Conservation (phyloP, 2,888 invertebrate genomes). For the Vanessa cardui region DNA sequence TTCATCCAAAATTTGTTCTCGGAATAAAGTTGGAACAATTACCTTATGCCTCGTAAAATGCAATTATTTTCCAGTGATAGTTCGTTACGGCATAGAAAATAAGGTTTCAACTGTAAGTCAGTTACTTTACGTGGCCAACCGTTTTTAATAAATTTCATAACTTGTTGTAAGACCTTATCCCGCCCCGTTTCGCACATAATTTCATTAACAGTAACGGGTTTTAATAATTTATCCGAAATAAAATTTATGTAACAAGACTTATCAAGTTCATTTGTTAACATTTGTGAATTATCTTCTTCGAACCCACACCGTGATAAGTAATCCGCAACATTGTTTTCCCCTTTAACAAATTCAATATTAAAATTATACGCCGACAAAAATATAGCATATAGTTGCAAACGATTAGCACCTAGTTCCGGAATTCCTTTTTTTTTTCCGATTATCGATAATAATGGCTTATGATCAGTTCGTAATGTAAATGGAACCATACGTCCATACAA, state of each 20-base stretch:
- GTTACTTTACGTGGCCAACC: slow-evolving; percentile 3
- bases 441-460: slow-evolving; percentile 35
- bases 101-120: background rate
- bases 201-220: slow-evolving; percentile 7
- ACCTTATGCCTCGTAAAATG: slow-evolving; percentile 22
- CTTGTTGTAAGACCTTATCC: background rate
- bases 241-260: background rate
- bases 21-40: too few relatives aligned
- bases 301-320: slow-evolving; percentile 10
- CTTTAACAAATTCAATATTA: slow-evolving; percentile 15
- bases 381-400: slow-evolving; percentile 19
- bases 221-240: slow-evolving; percentile 7
- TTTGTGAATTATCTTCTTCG: slow-evolving; percentile 6
- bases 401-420: slow-evolving; percentile 30
- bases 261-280: background rate
- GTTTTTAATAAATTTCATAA: background rate
- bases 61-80: slow-evolving; percentile 20
- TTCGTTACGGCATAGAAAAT: slow-evolving; percentile 1
- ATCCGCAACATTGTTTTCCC: slow-evolving; percentile 18
- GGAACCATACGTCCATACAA: slow-evolving; percentile 34
- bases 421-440: slow-evolving; percentile 35
- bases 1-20: too few relatives aligned
- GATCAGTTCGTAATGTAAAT: slow-evolving; percentile 36
- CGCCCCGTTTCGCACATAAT: slow-evolving; percentile 2
- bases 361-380: slow-evolving; percentile 16